A percentile compares a stretch with the other conserved stretches of the same genome.
phyloP scores from a whole-genome alignment of 2,888 invertebrate species.

The Alloplasta piceator region DNA sequence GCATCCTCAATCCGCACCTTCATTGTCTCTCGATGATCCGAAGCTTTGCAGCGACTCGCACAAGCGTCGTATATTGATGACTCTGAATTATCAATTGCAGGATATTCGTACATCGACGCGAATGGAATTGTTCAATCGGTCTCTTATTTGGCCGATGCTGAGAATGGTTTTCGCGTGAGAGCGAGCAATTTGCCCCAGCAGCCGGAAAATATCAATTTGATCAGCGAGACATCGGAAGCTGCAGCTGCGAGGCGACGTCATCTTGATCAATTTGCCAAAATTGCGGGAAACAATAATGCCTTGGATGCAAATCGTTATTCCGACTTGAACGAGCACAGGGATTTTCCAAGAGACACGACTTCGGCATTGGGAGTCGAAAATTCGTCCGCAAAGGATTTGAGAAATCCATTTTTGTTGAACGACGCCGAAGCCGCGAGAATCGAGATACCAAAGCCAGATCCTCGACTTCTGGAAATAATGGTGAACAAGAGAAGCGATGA shows the following conservation, averaged over 20 bases:
- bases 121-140: slow-evolving; percentile 87
- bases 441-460: slow-evolving; percentile 73
- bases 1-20: neutral
- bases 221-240: slow-evolving; percentile 84
- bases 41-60: neutral
- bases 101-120: slow-evolving; percentile 88
- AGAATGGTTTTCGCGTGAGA: slow-evolving; percentile 87
- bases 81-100: slow-evolving; percentile 70
- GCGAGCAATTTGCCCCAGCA: slow-evolving; percentile 85
- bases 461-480: slow-evolving; percentile 49
- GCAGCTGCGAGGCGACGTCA: slow-evolving; percentile 83
- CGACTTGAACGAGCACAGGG: slow-evolving; percentile 13
- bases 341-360: slow-evolving; percentile 35
- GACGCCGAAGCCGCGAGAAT: slow-evolving; percentile 72
- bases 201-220: slow-evolving; percentile 75
- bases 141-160: slow-evolving; percentile 86
- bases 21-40: neutral
- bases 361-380: neutral
- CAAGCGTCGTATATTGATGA: slow-evolving; percentile 6
- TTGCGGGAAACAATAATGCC: slow-evolving; percentile 42
- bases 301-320: neutral
- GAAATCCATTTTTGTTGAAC: slow-evolving; percentile 74
- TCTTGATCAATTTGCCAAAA: slow-evolving; percentile 73
- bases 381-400: slow-evolving; percentile 39
- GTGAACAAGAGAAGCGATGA: too few relatives aligned